A percentile compares a stretch with the other conserved stretches of the same genome.
phyloP scores from a whole-genome alignment of 2,888 invertebrate species.

The Drosophila kuntzei region DNA sequence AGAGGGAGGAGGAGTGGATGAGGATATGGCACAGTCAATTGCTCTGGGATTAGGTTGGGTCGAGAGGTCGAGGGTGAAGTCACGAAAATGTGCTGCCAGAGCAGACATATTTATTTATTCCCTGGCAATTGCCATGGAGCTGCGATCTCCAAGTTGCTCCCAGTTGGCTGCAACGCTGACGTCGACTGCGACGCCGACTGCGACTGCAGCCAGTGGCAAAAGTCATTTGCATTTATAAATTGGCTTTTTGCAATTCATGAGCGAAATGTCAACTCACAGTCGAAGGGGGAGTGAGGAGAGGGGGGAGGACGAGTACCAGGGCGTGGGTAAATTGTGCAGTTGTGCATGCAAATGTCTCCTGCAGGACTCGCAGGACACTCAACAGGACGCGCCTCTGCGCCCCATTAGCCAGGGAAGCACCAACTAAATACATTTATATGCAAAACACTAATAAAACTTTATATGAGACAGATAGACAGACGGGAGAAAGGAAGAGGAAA shows the following conservation, averaged over 20 bases:
- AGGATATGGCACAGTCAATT: constrained; percentile 40
- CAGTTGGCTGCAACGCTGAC: constrained; percentile 7
- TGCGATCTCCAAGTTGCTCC: constrained; percentile 15
- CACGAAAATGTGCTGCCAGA: constrained; percentile 17
- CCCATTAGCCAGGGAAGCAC: constrained; percentile 53
- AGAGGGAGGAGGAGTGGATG: neutral
- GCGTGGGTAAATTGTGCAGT: constrained; percentile 66
- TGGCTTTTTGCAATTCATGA: constrained; percentile 79
- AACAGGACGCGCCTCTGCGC: constrained; percentile 33
- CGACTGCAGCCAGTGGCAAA: constrained; percentile 60
- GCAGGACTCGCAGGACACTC: constrained; percentile 48
- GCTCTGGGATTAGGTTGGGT: constrained; percentile 42
- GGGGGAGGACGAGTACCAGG: constrained; percentile 17
- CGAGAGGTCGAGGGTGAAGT: neutral
- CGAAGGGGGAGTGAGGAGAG: neutral
- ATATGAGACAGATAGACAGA: constrained; percentile 10
- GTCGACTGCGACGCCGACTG: neutral
- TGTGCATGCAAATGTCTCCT: constrained; percentile 77
- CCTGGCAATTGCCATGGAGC: constrained; percentile 21
- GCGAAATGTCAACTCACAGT: constrained; percentile 64
- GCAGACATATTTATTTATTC: constrained; percentile 9
- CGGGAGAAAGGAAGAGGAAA: neutral
- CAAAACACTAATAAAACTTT: constrained; percentile 65
- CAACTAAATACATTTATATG: constrained; percentile 72
- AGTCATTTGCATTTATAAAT: constrained; percentile 82